phyloP scores from a whole-genome alignment of 2,113 vertebrate genomes.

The Heterochromis multidens region DNA sequence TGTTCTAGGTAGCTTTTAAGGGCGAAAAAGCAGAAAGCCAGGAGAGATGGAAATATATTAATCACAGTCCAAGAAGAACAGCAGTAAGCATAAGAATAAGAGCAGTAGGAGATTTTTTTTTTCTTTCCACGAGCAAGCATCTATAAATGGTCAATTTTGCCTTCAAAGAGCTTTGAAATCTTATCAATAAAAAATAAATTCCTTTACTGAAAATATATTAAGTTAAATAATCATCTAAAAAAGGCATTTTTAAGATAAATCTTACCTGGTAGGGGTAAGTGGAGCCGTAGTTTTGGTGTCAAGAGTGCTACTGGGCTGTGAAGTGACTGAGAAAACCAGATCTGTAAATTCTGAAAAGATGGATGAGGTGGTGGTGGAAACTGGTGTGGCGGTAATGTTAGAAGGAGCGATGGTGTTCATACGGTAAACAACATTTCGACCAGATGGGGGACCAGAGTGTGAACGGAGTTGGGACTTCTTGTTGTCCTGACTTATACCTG shows the following conservation, averaged over 20 bases:
- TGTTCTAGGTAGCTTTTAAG: background rate
- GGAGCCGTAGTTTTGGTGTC: background rate
- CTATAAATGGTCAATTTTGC: background rate
- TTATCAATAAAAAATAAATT: background rate
- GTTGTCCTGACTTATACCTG: conserved; percentile 72
- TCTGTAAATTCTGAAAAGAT: conserved; percentile 33
- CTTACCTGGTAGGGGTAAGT: conserved; percentile 36
- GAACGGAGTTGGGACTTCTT: conserved; percentile 80
- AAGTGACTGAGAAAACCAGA: conserved; percentile 27
- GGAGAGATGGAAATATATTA: background rate
- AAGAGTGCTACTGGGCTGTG: conserved; percentile 16
- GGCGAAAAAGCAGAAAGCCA: background rate
- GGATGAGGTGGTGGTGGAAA: conserved; percentile 2
- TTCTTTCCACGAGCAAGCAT: background rate
- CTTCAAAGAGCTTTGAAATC: background rate
- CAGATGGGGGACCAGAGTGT: conserved; percentile 53
- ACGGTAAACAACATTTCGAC: conserved; percentile 63
- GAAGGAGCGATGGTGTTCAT: conserved; percentile 67
- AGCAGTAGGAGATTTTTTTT: background rate
- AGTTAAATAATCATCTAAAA: background rate
- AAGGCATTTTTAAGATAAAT: background rate
- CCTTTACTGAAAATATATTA: background rate
- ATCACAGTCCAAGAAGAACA: background rate
- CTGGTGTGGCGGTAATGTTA: conserved; percentile 2
- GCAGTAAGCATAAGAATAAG: background rate